Evolutionary conservation across 2,888 invertebrate species (phyloP).

Genomic region (Amphiduros pacificus): DNA sequence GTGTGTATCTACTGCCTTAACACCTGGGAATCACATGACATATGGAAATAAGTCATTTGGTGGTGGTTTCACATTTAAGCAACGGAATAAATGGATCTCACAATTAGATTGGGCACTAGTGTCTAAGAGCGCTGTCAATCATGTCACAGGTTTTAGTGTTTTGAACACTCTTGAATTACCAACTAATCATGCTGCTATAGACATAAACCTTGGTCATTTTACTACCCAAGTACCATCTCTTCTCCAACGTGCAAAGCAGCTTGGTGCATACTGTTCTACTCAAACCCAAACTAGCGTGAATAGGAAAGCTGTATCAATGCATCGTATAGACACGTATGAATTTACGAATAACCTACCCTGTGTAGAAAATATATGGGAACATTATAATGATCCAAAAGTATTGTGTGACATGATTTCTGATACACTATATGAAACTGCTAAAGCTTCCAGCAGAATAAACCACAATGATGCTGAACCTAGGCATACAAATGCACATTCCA

Average conservation of each 20-base stretch:
- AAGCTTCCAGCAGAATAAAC: too few relatives aligned
- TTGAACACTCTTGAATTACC: neutral
- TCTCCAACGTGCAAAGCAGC: neutral
- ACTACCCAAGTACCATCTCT: neutral
- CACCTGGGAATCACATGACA: neutral
- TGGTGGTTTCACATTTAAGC: neutral
- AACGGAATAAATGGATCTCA: neutral
- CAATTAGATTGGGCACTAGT: neutral
- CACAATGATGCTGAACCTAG: too few relatives aligned
- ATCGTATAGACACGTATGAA: neutral
- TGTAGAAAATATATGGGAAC: neutral
- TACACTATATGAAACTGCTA: neutral
- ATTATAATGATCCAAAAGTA: neutral
- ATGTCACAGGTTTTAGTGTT: neutral
- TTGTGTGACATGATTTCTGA: neutral
- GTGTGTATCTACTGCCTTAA: neutral
- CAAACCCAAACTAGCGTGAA: neutral
- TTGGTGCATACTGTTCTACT: neutral
- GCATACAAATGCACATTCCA: too few relatives aligned
- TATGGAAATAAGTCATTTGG: neutral
- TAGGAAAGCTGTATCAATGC: neutral
- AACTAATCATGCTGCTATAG: neutral
- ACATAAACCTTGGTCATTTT: neutral
- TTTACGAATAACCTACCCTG: neutral
- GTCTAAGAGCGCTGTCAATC: neutral